Conservation (phyloP, 2,888 invertebrate genomes). For the Enoplolaimus lenunculus region DNA sequence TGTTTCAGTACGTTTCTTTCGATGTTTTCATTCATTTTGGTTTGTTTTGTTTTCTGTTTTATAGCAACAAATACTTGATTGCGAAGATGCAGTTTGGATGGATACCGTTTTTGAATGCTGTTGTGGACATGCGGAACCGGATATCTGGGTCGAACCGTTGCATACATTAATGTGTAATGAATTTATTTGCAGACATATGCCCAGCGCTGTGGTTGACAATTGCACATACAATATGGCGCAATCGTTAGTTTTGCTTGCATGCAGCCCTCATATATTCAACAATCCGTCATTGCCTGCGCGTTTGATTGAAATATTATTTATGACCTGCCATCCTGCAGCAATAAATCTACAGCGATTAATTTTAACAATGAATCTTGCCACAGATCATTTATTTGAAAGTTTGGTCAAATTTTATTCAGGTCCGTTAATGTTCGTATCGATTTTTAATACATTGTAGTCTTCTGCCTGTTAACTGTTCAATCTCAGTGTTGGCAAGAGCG, state of each 20-base stretch:
- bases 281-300: slow-evolving; percentile 95
- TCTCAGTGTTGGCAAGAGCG: no score
- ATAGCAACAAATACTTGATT: slow-evolving; percentile 11
- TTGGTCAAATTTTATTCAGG: slow-evolving; percentile 93
- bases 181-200: slow-evolving; percentile 53
- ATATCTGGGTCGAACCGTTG: no score
- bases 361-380: slow-evolving; percentile 71
- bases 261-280: slow-evolving; percentile 73
- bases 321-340: slow-evolving; percentile 44
- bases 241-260: slow-evolving; percentile 74
- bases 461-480: no score
- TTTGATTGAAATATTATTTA: slow-evolving; percentile 66
- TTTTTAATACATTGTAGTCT: no score
- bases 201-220: slow-evolving; percentile 58
- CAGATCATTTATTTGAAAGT: slow-evolving; percentile 65
- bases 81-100: background rate
- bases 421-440: no score
- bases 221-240: slow-evolving; percentile 69
- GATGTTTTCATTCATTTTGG: slow-evolving; percentile 4
- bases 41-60: no score
- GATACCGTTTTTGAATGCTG: no score
- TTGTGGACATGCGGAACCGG: no score
- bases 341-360: slow-evolving; percentile 55
- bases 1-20: slow-evolving; percentile 62
- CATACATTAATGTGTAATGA: no score